Percentiles rank a stretch among this genome's conserved stretches.
Evolutionary conservation across 2,797 vertebrate genomes (phyloP).

Genomic region (Pempheris klunzingeri): DNA sequence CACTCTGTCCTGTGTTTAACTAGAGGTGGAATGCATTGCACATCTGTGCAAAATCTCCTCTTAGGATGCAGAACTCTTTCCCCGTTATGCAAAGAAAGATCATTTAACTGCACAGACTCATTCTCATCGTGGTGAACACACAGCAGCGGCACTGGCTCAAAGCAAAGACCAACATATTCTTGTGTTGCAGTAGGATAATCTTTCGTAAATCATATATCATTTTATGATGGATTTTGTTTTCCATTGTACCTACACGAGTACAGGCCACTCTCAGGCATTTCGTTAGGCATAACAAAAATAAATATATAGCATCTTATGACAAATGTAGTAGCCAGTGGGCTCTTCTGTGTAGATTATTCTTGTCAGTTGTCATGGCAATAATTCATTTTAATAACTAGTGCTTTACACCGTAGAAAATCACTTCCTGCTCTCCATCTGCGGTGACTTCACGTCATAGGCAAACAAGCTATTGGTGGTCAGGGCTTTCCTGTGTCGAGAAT

Average conservation of each 20-base stretch:
- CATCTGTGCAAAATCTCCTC: conserved; percentile 64
- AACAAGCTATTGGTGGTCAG: too few species aligned
- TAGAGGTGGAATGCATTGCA: conserved; percentile 67
- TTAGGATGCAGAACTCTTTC: conserved; percentile 56
- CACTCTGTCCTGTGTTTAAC: conserved; percentile 65
- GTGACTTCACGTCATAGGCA: too few species aligned
- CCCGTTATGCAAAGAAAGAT: conserved; percentile 54
- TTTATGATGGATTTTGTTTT: background rate
- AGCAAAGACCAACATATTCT: conserved; percentile 5
- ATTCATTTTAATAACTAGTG: too few species aligned
- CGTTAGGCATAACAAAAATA: background rate
- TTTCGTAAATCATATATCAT: conserved; percentile 11
- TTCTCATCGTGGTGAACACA: conserved; percentile 21
- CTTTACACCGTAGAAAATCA: too few species aligned
- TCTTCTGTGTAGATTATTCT: background rate
- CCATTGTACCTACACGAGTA: background rate
- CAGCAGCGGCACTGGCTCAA: conserved; percentile 16
- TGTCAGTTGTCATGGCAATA: conserved; percentile 10
- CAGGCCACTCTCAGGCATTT: background rate
- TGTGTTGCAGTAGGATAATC: conserved; percentile 9
- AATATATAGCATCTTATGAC: background rate
- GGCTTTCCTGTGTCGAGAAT: background rate
- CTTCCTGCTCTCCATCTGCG: too few species aligned
- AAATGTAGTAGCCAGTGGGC: background rate
- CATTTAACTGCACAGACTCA: conserved; percentile 36